Evolutionary conservation across 2,888 invertebrate genomes (phyloP), one percentile per base, ranked within the genome.

Genomic region (Chloroclystis v-ata): DNA sequence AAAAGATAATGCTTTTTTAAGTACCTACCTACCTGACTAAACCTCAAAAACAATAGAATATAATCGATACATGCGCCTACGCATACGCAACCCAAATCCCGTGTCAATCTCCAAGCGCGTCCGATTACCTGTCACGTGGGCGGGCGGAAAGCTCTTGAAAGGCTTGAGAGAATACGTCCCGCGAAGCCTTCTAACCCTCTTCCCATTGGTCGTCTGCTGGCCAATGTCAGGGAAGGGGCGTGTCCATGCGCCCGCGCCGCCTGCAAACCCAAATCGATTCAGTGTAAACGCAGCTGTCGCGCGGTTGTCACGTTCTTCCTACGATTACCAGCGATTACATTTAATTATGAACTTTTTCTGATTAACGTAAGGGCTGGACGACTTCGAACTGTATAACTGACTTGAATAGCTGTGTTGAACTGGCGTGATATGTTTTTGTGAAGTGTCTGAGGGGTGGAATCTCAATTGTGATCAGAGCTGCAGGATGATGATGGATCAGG

Each of bases 401-500:
- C 48, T 50, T 51, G 60, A 63, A 60, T 58, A 56, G 54, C 2
- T 59, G 52, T 58, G 58, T 56, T 44, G 30, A 44, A 58, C 57
- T 59, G 59, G 46, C 49, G 30, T 58, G 61, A 62, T 60, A 82
- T 82, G 79, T 59, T 72, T 61, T 67, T 75, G 83, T 84, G 81
- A 79, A 76, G 81, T 84, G 79, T 62, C 67, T 59, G 59, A 56
- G 50, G 58, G 65, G 69, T 67, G 59, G 52, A 59, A 55, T 57
- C 51, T 67, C 62, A 60, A 61, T 66, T 63, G 50, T 64, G 50
- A 38, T 60, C 30, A 56, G 63, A 58, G 52, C 16, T n/a, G 53
- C 62, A 78, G 52, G 47, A 87, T 85, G 85, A 87, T 87, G 87
- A 87, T 87, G 87, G 86, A 86, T 71, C 87, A 87, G 67, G 81